phyloP scores from a whole-genome alignment of 2,888 invertebrate genomes.

The Yponomeuta malinellus region DNA sequence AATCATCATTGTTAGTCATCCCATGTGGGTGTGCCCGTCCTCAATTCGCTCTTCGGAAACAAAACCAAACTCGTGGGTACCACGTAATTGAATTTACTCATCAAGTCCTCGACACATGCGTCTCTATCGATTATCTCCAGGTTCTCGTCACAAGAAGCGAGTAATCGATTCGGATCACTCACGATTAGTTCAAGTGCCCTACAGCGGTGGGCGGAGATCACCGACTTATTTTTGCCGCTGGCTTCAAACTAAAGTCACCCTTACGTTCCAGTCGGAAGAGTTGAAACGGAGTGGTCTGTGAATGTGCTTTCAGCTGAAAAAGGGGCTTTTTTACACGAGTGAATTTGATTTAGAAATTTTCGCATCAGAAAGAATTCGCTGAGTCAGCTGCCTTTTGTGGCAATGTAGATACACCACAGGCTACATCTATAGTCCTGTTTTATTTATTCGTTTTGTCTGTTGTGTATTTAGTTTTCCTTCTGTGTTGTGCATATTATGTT shows the following conservation, averaged over 20 bases:
- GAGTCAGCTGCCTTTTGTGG: too few species aligned
- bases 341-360: neutral
- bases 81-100: neutral
- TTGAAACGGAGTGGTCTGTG: neutral
- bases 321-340: neutral
- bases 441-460: too few species aligned
- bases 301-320: neutral
- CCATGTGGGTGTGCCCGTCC: neutral
- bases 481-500: too few species aligned
- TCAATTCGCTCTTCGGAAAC: neutral
- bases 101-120: neutral
- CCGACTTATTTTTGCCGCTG: neutral
- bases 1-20: too few species aligned
- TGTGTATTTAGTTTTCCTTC: too few species aligned
- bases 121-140: conserved; percentile 3
- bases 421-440: too few species aligned
- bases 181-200: conserved; percentile 20
- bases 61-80: neutral
- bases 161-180: conserved; percentile 12
- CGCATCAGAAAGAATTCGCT: neutral
- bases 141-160: conserved; percentile 4
- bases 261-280: neutral
- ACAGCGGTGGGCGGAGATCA: conserved; percentile 17
- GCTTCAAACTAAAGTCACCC: neutral
- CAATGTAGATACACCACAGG: too few species aligned